A percentile compares a stretch with the other conserved stretches of the same genome.
Evolutionary conservation across 1,140 invertebrate species (phyloP).

Genomic region (Anoplolepis gracilipes): DNA sequence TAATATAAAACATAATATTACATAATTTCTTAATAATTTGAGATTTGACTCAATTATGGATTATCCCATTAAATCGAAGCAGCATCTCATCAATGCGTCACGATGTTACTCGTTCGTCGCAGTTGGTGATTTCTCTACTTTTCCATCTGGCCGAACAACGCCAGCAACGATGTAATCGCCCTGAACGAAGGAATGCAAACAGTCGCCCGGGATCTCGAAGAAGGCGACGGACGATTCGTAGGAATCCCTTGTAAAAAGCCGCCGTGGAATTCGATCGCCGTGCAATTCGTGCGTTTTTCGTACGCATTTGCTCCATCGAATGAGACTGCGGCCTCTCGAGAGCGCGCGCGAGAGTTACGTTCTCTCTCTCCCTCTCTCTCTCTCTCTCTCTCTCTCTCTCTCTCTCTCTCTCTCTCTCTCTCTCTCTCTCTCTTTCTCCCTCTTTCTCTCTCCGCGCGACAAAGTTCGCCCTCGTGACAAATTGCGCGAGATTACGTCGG

Average conservation of each 20-base stretch:
- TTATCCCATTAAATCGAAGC: not conserved
- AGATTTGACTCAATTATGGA: not conserved
- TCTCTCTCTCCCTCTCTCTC: no score
- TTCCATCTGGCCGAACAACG: conserved; percentile 4
- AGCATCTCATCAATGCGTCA: not conserved
- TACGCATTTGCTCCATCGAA: conserved; percentile 5
- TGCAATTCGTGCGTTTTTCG: conserved; percentile 63
- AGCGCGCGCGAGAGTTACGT: not conserved
- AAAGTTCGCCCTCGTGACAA: conserved; percentile 67
- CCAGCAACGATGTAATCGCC: conserved; percentile 35
- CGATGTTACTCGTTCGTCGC: not conserved
- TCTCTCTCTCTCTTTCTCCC: no score
- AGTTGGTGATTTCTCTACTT: not conserved
- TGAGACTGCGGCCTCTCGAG: not conserved
- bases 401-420: not conserved
- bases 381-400: not conserved
- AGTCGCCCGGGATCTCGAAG: not conserved
- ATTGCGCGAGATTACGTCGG: conserved; percentile 68
- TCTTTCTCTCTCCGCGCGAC: conserved; percentile 10
- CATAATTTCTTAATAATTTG: no score
- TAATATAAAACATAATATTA: no score
- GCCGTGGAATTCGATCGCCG: conserved; percentile 63
- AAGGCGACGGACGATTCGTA: not conserved
- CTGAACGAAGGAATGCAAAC: conserved; percentile 38
- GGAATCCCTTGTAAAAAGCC: conserved; percentile 55